Conservation (phyloP, 2,888 invertebrate genomes). For the Drosophila recens region DNA sequence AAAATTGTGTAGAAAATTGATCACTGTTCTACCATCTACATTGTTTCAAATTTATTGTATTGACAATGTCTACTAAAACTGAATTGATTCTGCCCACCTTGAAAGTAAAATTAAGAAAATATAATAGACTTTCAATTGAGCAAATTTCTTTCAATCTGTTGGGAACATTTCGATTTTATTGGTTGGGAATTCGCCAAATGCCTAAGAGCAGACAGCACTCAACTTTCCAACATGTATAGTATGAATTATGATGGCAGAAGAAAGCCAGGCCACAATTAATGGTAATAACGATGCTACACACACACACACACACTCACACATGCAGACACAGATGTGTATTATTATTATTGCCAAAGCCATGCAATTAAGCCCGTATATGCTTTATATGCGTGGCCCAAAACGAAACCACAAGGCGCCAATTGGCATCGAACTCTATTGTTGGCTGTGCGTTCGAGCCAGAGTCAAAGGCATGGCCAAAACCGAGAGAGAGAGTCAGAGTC, state of each 20-base stretch:
- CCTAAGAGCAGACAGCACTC: background rate
- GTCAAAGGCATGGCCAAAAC: background rate
- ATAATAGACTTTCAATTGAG: background rate
- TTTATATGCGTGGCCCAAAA: conserved; percentile 46
- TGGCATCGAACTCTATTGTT: conserved; percentile 26
- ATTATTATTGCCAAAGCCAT: conserved; percentile 40
- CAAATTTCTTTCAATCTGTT: background rate
- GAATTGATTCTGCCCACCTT: too few species aligned
- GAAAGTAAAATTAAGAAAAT: too few species aligned
- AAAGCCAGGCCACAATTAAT: conserved; percentile 31
- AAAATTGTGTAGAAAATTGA: background rate
- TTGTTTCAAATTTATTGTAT: too few species aligned
- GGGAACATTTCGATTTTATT: conserved; percentile 7
- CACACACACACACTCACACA: conserved; percentile 9
- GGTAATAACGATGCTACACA: conserved; percentile 14
- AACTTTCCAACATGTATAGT: conserved; percentile 7
- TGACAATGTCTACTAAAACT: too few species aligned
- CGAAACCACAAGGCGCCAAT: conserved; percentile 37
- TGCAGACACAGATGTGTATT: conserved; percentile 12
- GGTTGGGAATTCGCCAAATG: conserved; percentile 2
- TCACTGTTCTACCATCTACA: too few species aligned
- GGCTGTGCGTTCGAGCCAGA: background rate
- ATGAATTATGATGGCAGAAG: conserved; percentile 22
- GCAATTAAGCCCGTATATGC: conserved; percentile 42
- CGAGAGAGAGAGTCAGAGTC: conserved; percentile 33